Conservation (phyloP, 2,113 vertebrate species). For the Alethe castanea region DNA sequence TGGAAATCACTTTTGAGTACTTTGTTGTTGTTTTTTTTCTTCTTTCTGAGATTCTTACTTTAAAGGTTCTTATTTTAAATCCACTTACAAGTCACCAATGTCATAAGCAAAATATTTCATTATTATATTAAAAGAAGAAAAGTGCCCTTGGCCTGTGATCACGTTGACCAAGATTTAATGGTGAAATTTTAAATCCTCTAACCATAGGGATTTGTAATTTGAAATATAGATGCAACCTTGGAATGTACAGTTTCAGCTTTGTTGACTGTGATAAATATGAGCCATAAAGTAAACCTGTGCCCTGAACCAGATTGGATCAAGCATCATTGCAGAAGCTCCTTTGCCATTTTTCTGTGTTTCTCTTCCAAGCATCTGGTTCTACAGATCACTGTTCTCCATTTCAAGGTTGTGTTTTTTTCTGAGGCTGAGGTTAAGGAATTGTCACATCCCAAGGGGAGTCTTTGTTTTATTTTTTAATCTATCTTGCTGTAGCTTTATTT, state of each 20-base stretch:
- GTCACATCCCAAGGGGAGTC: slow-evolving; percentile 42
- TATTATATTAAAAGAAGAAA: background rate
- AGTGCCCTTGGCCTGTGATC: background rate
- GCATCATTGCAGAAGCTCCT: background rate
- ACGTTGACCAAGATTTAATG: slow-evolving; percentile 5
- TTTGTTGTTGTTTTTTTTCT: background rate
- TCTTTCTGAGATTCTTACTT: background rate
- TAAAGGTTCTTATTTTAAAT: background rate
- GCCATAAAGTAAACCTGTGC: slow-evolving; percentile 34
- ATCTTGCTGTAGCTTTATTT: slow-evolving; percentile 50
- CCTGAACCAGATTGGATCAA: slow-evolving; percentile 20
- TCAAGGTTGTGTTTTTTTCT: slow-evolving; percentile 54
- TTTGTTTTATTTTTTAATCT: slow-evolving; percentile 51
- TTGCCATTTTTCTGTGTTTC: background rate
- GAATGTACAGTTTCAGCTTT: slow-evolving; percentile 23
- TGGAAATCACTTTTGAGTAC: background rate
- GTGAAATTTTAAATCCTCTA: slow-evolving; percentile 32
- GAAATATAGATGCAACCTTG: slow-evolving; percentile 42
- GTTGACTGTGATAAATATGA: slow-evolving; percentile 41
- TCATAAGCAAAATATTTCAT: background rate
- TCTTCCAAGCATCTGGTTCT: background rate
- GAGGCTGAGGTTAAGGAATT: slow-evolving; percentile 35
- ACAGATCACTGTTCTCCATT: slow-evolving; percentile 33
- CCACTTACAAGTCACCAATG: background rate
- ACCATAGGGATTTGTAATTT: slow-evolving; percentile 5